Evolutionary conservation across 2,888 invertebrate genomes (phyloP), one percentile per base, ranked within the genome.

Genomic region (Tanaodytes sp.): DNA sequence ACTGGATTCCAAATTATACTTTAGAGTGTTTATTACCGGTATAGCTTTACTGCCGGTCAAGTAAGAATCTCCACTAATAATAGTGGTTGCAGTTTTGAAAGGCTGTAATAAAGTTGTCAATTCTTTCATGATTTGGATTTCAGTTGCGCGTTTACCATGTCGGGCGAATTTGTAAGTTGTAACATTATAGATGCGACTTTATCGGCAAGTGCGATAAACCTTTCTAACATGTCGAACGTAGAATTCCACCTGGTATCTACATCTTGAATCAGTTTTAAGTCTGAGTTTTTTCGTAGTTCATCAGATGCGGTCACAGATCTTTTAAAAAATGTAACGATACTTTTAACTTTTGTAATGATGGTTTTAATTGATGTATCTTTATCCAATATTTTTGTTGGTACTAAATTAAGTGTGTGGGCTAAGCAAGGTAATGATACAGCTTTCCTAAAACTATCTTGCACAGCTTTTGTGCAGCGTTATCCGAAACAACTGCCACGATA

Each of bases 221-320:
- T 45, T 15, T 62, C 57, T 3, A 63, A 30, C 73, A 75, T 73
- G 4, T 69, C 55, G 15, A 57, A 67, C 0, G 69, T 72, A 1
- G 71, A 75, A 46, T 76, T 76, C 73, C 75, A 77, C 16, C 76
- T 31, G 1, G 75, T 77, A 4, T 64, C 52, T 11, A 64, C 57
- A 33, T 62, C 55, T 57, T 75, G 73, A n/a, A 65, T 72, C n/a
- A 75, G 48, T 67, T 67, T 73, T 12, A 71, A 30, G 11, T 45
- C 16, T 42, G 64, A 51, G 1, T 43, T 16, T 12, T 33, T 39
- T 39, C 63, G 39, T 33, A 76, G 52, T 42, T 51, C 54, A 51
- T 75, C 71, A 11, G 71, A 46, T 12, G 73, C 75, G 36, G 20
- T 30, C 5, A 65, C 61, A 8, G 72, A 74, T 45, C 67, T 46